Evolutionary conservation across 2,113 vertebrate genomes (phyloP), one percentile per base, ranked within the genome.

Genomic region (Dermatemys mawii): DNA sequence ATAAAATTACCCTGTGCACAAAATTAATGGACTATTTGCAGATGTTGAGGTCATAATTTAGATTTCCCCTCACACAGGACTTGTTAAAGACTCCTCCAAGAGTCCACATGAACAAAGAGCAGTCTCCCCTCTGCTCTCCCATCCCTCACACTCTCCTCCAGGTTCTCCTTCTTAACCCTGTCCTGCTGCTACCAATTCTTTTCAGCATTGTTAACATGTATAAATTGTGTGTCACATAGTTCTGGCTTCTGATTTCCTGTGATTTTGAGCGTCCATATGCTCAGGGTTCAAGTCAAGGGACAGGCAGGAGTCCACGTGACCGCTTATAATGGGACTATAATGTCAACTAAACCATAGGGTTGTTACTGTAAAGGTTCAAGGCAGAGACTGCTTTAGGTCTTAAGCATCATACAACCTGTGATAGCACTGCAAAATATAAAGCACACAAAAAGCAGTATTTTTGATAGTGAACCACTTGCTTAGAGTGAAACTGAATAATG

Each of bases 401-500:
- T 63, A 35, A 32, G 16, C 14, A 16, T 7, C 27, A 63, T 35
- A 63, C 6, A 63, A 63, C 32, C 32, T 11, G 55, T 1, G 0
- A 26, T 11, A 2, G 13, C 4, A 0, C 46, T 73, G 70, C 11
- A 44, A 48, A 35, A 29, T 63, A 35, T 29, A 35, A 38, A 32
- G 1, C 11, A 22, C 44, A 48, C 0, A 1, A 0, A 12, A 0
- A 1, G 2, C 55, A 49, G 27, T 1, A 24, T 0, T 6, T 44
- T 24, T 2, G 1, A 3, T 1, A 90, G n/a, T 29, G 13, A 29
- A 7, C 1, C 3, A 9, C 41, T 8, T 24, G 4, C 2, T 50
- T 32, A 26, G 1, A 53, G 49, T 27, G 73, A 81, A 89, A 13
- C 6, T 41, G 27, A 81, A 84, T 8, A 13, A 63, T 50, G 5